These are phyloP conservation scores for Apodemus speciosus DNA, from an alignment of 2,113 vertebrate genomes.

Conservation along the genomic window DNA sequence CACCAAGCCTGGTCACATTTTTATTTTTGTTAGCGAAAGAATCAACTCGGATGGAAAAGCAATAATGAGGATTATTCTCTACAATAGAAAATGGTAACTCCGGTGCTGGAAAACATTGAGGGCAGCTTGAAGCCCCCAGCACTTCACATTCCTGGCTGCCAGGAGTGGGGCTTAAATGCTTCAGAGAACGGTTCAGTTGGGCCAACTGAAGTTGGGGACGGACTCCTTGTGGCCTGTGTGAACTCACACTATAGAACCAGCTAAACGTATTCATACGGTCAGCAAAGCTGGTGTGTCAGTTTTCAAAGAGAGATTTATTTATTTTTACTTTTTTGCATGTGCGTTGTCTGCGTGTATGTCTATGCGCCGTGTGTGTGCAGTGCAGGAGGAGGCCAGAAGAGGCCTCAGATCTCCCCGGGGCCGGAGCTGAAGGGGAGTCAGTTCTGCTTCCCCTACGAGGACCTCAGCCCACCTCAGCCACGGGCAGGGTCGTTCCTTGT, in stretches of 20 bases:
- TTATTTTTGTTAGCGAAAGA: neutral
- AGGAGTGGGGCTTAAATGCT: neutral
- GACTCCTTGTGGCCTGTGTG: neutral
- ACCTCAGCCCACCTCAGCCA: neutral
- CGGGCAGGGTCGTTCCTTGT: neutral
- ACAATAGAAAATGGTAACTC: neutral
- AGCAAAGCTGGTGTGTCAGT: neutral
- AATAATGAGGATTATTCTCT: neutral
- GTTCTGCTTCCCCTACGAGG: neutral
- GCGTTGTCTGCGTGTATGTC: neutral
- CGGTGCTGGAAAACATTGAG: neutral
- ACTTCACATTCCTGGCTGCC: neutral
- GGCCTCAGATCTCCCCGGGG: neutral
- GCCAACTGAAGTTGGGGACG: neutral
- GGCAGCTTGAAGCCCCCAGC: neutral
- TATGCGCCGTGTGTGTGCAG: neutral
- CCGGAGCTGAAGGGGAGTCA: neutral
- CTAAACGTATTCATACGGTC: neutral
- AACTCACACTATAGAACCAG: neutral
- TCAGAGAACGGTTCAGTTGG: neutral
- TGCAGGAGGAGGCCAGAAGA: neutral
- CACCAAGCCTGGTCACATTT: neutral
- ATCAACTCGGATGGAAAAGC: neutral
- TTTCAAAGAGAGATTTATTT: neutral
- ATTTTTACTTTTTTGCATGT: neutral